These are phyloP conservation scores for Tragulus kanchil DNA, from an alignment of 2,113 vertebrate species.

Conservation along the genomic window DNA sequence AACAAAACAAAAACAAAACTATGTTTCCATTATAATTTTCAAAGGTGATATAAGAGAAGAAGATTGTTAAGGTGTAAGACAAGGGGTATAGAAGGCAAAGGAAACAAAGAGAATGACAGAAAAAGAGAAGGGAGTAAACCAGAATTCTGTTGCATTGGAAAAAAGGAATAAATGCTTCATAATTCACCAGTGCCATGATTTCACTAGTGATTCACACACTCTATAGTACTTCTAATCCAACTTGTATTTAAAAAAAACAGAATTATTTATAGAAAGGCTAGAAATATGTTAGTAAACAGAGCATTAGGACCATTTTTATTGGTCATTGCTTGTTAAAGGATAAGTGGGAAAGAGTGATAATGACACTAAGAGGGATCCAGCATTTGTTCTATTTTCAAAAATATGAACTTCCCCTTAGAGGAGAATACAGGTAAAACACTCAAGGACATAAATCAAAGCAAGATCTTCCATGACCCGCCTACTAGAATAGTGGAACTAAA, in stretches of 20 bases:
- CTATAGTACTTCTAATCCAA: background rate
- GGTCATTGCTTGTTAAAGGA: background rate
- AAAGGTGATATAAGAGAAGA: background rate
- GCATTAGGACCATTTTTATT: background rate
- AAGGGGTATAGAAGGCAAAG: background rate
- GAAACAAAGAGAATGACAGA: background rate
- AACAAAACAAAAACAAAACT: background rate
- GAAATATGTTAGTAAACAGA: background rate
- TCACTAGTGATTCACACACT: background rate
- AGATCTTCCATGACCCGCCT: too few relatives aligned
- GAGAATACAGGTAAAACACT: too few relatives aligned
- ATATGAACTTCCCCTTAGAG: background rate
- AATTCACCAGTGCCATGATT: background rate
- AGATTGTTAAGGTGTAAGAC: background rate
- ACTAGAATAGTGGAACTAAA: too few relatives aligned
- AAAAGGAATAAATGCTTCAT: background rate
- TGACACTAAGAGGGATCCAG: background rate
- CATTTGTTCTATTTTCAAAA: background rate
- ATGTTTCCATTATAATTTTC: background rate
- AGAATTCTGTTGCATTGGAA: background rate
- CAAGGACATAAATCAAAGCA: too few relatives aligned
- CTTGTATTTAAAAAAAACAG: background rate
- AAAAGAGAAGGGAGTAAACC: background rate
- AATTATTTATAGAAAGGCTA: background rate
- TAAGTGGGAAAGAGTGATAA: background rate